Evolutionary conservation across 92 coral and sea anemone species (phyloP).

Genomic region (Porites lobata): DNA sequence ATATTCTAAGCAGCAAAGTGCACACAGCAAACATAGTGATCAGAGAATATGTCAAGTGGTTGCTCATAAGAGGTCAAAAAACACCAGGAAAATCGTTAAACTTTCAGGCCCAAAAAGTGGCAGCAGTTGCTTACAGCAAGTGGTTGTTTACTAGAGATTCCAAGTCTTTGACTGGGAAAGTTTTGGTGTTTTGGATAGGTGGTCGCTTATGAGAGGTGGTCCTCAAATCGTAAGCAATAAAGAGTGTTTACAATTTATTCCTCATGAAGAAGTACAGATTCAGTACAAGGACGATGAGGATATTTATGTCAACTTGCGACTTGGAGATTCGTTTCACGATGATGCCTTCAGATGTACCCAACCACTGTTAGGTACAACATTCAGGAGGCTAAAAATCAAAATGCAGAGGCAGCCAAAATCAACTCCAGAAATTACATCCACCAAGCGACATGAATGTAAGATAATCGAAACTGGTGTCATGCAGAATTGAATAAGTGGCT

Average conservation of each 20-base stretch:
- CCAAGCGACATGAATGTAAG: slow-evolving; percentile 22
- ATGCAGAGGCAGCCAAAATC: slow-evolving; percentile 31
- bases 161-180: too few relatives aligned
- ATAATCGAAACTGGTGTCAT: neutral
- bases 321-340: neutral
- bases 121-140: too few relatives aligned
- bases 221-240: neutral
- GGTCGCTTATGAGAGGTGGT: too few relatives aligned
- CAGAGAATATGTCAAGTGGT: too few relatives aligned
- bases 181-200: too few relatives aligned
- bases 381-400: slow-evolving; percentile 33
- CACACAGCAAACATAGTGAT: too few relatives aligned
- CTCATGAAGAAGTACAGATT: slow-evolving; percentile 24
- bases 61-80: too few relatives aligned
- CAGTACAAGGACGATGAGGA: slow-evolving; percentile 24
- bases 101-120: too few relatives aligned
- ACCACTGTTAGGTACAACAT: slow-evolving; percentile 41
- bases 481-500: slow-evolving; percentile 25
- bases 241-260: slow-evolving; percentile 29
- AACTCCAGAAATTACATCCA: slow-evolving; percentile 25
- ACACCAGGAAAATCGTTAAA: too few relatives aligned
- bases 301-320: slow-evolving; percentile 21
- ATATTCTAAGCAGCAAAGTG: too few relatives aligned
- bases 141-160: too few relatives aligned
- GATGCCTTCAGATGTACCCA: slow-evolving; percentile 33